phyloP scores from a whole-genome alignment of 2,888 invertebrate genomes.

The Drosophila anomalata region DNA sequence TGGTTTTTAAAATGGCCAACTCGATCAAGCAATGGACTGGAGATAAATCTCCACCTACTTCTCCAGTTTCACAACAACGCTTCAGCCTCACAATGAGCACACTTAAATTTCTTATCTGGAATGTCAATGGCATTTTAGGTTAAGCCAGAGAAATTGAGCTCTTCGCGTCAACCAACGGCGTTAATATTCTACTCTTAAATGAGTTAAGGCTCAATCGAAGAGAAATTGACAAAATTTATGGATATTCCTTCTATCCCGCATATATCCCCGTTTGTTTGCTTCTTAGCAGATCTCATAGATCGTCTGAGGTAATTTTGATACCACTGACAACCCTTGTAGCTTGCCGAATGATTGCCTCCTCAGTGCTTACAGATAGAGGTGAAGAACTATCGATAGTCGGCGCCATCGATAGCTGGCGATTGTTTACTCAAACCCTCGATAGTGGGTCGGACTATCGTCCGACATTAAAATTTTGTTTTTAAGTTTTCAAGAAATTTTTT shows the following conservation, averaged over 20 bases:
- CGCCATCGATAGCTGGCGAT: too few relatives aligned
- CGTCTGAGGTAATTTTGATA: conserved; percentile 8
- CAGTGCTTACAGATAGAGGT: neutral
- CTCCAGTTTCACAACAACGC: neutral
- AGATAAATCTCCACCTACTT: neutral
- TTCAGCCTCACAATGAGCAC: neutral
- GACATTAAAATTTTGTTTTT: too few relatives aligned
- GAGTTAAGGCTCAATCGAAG: neutral
- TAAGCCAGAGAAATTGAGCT: conserved; percentile 5
- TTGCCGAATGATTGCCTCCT: conserved; percentile 12
- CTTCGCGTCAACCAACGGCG: neutral
- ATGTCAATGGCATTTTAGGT: conserved; percentile 3
- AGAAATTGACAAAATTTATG: conserved; percentile 6
- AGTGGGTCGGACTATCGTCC: too few relatives aligned
- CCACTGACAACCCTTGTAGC: conserved; percentile 18
- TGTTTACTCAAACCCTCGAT: too few relatives aligned
- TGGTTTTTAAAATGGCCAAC: neutral
- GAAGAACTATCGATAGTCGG: too few relatives aligned
- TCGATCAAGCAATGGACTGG: too few relatives aligned
- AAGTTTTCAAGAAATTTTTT: too few relatives aligned
- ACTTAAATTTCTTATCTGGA: neutral
- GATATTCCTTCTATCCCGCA: conserved; percentile 9
- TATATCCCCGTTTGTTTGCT: neutral
- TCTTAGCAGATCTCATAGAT: neutral
- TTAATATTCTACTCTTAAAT: neutral